Base-by-base conservation (phyloP, 2,888 invertebrate genomes). In the Aspidapion aeneum region DNA sequence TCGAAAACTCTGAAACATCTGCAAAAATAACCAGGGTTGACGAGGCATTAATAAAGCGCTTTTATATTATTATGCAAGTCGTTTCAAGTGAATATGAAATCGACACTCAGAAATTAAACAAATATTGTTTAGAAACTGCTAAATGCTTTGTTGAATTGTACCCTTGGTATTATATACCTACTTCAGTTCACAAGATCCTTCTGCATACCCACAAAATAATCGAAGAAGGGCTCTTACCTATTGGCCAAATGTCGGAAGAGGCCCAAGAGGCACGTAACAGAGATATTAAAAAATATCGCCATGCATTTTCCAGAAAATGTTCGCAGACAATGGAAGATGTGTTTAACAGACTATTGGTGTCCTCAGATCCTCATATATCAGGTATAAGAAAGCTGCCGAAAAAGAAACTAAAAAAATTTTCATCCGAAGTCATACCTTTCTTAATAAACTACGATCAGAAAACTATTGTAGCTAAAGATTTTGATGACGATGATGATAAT, bases 231-330 rank as follows among this genome's bases (percentile, higher is more conserved):
- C 49, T 68, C 19, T 61, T 69, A 20, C 70, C 70, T 21, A 71
- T 70, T 52, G 68, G 68, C 19, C 64, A 66, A 63, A 59, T 71
- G 57, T 61, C 64, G 18, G 71, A 71, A 57, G 69, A 71, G 50
- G 70, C 71, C 2, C 67, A 65, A 62, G 70, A 71, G 62, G 65
- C 69, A 3, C 58, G 68, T 19, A 70, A 71, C 63, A 70, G 69
- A 55, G 64, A 68, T 50, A 59, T 67, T 60, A 64, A 62, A 57
- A 62, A 50, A 35, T 64, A 67, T 57, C 58, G 68, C 21, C 55
- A 64, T 49, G 51, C 62, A 56, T 62, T 50, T 58, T 48, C 61
- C 17, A 20, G 65, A 58, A 64, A 64, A 63, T 55, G 54, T 57
- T 50, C 50, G 22, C 66, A 63, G 16, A 66, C 64, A 65, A 70